Percentiles rank a stretch among this genome's conserved stretches.
Conservation (phyloP, 1,140 invertebrate genomes). For the Delia radicum region DNA sequence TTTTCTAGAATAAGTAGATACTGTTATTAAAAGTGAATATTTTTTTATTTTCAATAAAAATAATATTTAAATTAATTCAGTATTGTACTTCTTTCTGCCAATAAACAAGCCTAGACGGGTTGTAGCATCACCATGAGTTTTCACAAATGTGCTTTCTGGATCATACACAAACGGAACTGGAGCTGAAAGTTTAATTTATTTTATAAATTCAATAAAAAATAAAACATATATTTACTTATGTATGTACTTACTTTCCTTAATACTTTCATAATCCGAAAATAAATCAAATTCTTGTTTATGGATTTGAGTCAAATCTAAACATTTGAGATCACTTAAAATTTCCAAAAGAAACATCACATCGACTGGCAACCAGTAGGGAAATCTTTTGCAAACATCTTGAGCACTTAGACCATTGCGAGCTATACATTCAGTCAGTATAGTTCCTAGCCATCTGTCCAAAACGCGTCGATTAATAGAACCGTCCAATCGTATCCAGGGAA, state of each 20-base stretch:
- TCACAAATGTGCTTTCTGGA: conserved; percentile 38
- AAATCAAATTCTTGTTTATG: conserved; percentile 29
- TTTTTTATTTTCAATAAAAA: too few relatives aligned
- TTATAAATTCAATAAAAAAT: not conserved
- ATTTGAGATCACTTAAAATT: conserved; percentile 38
- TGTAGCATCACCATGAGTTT: conserved; percentile 55
- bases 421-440: conserved; percentile 66
- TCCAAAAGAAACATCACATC: conserved; percentile 48
- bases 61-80: conserved; percentile 61
- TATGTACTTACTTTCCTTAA: conserved; percentile 33
- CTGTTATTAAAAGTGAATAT: too few relatives aligned
- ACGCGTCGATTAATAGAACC: conserved; percentile 70
- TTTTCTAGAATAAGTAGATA: too few relatives aligned
- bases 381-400: conserved; percentile 59
- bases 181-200: conserved; percentile 19
- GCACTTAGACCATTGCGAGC: conserved; percentile 62
- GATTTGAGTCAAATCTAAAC: conserved; percentile 40
- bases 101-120: conserved; percentile 62
- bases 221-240: not conserved
- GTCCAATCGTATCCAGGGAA: conserved; percentile 75
- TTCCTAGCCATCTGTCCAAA: conserved; percentile 69
- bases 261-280: conserved; percentile 31
- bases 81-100: conserved; percentile 60
- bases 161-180: conserved; percentile 40
- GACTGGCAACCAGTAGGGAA: conserved; percentile 55